phyloP scores from a whole-genome alignment of 2,113 vertebrate species.

The Bubalus kerabau region DNA sequence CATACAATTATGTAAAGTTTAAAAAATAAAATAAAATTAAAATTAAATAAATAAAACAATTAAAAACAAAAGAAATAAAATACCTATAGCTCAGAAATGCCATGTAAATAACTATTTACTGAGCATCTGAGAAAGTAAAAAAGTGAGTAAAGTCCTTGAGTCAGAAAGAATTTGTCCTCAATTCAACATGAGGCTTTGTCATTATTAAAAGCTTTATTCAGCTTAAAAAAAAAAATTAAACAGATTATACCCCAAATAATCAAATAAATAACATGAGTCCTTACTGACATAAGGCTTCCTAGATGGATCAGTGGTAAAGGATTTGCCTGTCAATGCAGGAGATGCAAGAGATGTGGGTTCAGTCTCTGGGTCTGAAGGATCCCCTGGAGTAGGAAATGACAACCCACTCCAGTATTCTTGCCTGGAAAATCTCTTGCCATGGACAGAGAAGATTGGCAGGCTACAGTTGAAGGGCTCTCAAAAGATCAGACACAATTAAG shows the following conservation, averaged over 20 bases:
- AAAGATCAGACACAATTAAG: background rate
- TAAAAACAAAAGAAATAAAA: background rate
- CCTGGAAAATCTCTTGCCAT: background rate
- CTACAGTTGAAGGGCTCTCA: background rate
- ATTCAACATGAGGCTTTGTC: background rate
- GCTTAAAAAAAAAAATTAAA: background rate
- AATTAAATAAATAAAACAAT: too few relatives aligned
- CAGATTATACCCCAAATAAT: background rate
- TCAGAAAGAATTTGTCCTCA: background rate
- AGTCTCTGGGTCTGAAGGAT: background rate
- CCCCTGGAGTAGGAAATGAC: background rate
- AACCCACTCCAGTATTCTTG: background rate
- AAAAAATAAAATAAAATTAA: too few relatives aligned
- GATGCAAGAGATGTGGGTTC: background rate
- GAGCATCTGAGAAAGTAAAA: background rate
- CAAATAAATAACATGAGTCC: background rate
- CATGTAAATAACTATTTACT: background rate
- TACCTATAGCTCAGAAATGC: background rate
- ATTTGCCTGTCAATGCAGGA: background rate
- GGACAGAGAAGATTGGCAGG: background rate
- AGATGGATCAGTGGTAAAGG: background rate
- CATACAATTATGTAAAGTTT: too few relatives aligned
- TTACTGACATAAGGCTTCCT: background rate
- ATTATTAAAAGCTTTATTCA: background rate
- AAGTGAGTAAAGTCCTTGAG: background rate